These are phyloP conservation scores for Parauchenoglanis punctatus DNA, from an alignment of 2,797 vertebrate genomes.

Conservation along the genomic window DNA sequence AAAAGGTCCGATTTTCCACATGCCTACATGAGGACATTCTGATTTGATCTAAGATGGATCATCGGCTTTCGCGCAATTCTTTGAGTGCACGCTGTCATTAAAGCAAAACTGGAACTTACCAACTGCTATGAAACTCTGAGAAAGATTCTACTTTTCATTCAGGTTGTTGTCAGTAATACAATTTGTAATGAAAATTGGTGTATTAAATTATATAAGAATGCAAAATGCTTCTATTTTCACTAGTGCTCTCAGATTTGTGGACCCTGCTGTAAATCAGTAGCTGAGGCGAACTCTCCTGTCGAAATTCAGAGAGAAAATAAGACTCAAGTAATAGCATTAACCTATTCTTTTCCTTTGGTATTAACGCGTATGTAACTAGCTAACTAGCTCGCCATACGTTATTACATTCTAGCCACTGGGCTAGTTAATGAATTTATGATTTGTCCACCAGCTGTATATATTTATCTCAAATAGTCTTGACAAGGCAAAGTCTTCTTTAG, in stretches of 20 bases:
- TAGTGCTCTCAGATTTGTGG: neutral
- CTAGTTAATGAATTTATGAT: neutral
- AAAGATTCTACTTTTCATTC: neutral
- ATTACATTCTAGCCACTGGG: neutral
- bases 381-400: neutral
- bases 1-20: neutral
- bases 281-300: neutral
- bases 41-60: neutral
- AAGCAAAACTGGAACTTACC: neutral
- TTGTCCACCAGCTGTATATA: conserved; percentile 8
- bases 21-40: neutral
- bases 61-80: neutral
- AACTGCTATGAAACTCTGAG: neutral
- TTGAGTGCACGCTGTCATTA: neutral
- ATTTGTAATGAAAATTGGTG: neutral
- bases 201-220: neutral
- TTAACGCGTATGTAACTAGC: neutral
- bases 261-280: neutral
- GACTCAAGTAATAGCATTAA: neutral
- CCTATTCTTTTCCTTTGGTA: neutral
- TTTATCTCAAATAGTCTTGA: conserved; percentile 10
- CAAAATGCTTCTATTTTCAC: neutral
- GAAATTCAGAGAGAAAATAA: neutral
- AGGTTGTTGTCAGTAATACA: neutral
- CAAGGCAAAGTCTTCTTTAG: neutral